phyloP scores from a whole-genome alignment of 1,140 invertebrate species.

The Drosophila watanabei region DNA sequence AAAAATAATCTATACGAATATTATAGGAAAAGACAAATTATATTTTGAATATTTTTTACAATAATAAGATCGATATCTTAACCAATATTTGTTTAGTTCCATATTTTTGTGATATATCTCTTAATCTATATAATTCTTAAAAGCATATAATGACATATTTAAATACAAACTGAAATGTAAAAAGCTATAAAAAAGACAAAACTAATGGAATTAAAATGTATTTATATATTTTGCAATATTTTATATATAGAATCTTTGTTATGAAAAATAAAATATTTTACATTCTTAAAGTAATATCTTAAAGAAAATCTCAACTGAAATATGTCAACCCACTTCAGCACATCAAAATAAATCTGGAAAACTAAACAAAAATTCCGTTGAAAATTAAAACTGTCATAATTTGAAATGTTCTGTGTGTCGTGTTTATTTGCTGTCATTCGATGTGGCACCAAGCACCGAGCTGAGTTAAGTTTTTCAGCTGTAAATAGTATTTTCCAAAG shows the following conservation, averaged over 20 bases:
- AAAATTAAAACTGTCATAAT: slow-evolving; percentile 77
- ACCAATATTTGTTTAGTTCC: too few relatives aligned
- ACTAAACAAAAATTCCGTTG: slow-evolving; percentile 48
- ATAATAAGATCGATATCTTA: too few relatives aligned
- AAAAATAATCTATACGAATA: too few relatives aligned
- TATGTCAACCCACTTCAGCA: not conserved
- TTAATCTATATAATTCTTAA: too few relatives aligned
- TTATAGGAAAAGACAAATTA: too few relatives aligned
- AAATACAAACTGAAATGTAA: too few relatives aligned
- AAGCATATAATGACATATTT: too few relatives aligned
- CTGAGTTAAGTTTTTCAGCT: slow-evolving; percentile 46
- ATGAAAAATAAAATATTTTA: not conserved
- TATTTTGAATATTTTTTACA: too few relatives aligned
- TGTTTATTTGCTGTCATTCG: slow-evolving; percentile 64
- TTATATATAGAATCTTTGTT: too few relatives aligned
- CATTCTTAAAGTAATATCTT: not conserved
- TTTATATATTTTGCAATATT: not conserved
- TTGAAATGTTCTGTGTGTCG: slow-evolving; percentile 72
- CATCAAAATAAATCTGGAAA: slow-evolving; percentile 15
- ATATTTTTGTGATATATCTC: too few relatives aligned
- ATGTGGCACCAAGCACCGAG: slow-evolving; percentile 25
- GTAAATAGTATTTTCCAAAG: slow-evolving; percentile 67
- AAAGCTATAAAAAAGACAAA: too few relatives aligned
- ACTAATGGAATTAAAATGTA: not conserved
- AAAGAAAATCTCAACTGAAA: not conserved